These are phyloP conservation scores for Hydrozoanthus gracilis DNA, from an alignment of 92 coral and sea anemone genomes.

Conservation along the genomic window DNA sequence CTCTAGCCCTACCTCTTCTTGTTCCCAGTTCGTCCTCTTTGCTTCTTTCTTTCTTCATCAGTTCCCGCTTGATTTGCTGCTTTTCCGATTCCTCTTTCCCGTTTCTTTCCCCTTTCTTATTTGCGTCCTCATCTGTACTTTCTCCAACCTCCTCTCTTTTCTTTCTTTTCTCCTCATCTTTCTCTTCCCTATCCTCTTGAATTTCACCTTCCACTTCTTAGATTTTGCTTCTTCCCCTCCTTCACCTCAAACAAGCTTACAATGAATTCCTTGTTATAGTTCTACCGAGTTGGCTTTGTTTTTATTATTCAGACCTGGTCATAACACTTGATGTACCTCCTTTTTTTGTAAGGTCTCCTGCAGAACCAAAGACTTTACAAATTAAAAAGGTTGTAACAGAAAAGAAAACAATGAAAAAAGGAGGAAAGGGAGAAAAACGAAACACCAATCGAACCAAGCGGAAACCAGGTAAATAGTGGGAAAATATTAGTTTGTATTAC, in stretches of 20 bases:
- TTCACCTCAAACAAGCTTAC: neutral
- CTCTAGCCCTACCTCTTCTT: too few relatives aligned
- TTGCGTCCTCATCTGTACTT: too few relatives aligned
- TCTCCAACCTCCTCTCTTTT: neutral
- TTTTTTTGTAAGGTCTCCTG: neutral
- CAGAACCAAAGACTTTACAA: neutral
- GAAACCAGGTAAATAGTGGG: constrained; percentile 20
- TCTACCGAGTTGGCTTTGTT: too few relatives aligned
- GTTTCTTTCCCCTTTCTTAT: neutral
- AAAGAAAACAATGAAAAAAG: constrained; percentile 25
- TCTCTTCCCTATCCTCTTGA: neutral
- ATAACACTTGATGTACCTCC: too few relatives aligned
- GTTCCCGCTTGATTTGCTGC: neutral
- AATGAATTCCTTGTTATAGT: too few relatives aligned
- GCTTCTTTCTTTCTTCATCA: too few relatives aligned
- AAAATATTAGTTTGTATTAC: too few relatives aligned
- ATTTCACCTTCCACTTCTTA: too few relatives aligned
- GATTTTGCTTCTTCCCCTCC: neutral
- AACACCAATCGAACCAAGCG: constrained; percentile 27
- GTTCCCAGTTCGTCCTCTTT: too few relatives aligned
- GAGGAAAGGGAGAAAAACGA: constrained; percentile 45
- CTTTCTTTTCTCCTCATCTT: neutral
- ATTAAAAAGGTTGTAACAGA: constrained; percentile 7
- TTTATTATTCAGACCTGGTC: too few relatives aligned
- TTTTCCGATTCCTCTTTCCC: neutral